phyloP scores from a whole-genome alignment of 2,113 vertebrate genomes.

The Thalassarche chlororhynchos region DNA sequence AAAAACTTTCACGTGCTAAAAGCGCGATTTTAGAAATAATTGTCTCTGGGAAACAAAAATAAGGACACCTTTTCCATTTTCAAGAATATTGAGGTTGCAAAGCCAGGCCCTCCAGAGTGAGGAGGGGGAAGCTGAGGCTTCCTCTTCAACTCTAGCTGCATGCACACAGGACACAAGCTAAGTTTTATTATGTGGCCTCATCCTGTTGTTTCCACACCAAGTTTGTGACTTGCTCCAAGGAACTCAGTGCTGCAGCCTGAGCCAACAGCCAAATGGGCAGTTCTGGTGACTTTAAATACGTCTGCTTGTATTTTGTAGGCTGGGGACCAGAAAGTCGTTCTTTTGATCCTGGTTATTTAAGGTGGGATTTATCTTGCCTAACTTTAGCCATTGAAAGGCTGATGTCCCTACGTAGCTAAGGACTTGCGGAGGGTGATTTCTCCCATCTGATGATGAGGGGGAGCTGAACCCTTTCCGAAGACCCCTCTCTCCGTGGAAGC shows the following conservation, averaged over 20 bases:
- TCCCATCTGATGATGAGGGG: not conserved
- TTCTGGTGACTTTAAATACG: not conserved
- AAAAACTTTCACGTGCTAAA: not conserved
- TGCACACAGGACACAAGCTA: not conserved
- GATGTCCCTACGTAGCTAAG: not conserved
- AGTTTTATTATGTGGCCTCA: not conserved
- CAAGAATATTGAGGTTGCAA: not conserved
- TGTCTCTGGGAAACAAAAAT: not conserved
- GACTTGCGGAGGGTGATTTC: not conserved
- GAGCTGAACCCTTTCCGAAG: fast-evolving
- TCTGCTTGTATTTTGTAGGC: not conserved
- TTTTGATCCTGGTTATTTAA: not conserved
- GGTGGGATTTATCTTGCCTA: not conserved
- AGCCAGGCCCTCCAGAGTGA: not conserved
- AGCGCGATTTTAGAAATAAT: not conserved
- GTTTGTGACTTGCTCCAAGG: not conserved
- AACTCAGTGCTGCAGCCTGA: not conserved
- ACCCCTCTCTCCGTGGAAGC: not conserved
- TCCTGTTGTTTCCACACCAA: not conserved
- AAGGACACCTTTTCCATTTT: not conserved
- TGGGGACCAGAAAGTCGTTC: not conserved
- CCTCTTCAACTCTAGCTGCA: not conserved
- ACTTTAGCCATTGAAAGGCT: not conserved
- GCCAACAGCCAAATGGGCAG: not conserved
- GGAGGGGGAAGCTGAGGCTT: not conserved